These are phyloP conservation scores for Eledone cirrhosa DNA, from an alignment of 2,888 invertebrate species.

Conservation along the genomic window DNA sequence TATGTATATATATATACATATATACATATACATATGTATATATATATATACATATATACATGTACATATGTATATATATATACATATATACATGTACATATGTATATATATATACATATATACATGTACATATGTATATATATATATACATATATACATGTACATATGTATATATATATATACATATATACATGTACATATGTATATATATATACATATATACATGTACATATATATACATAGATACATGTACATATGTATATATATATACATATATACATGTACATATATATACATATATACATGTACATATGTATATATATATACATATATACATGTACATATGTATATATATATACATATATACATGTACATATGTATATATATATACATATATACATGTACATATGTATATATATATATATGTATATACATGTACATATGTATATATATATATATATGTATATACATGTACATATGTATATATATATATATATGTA, in stretches of 20 bases:
- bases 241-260: neutral
- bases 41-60: constrained; percentile 6
- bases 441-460: neutral
- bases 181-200: neutral
- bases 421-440: neutral
- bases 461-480: neutral
- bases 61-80: constrained; percentile 6
- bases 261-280: neutral
- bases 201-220: neutral
- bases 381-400: neutral
- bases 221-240: neutral
- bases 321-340: neutral
- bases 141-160: neutral
- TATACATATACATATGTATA: neutral
- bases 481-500: neutral
- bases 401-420: neutral
- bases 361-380: neutral
- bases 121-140: neutral
- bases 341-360: neutral
- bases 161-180: neutral
- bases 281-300: neutral
- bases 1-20: no score
- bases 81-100: neutral
- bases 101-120: neutral
- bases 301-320: neutral